These are phyloP conservation scores for Drosophila paracracens DNA, from an alignment of 2,888 invertebrate species.

Conservation along the genomic window DNA sequence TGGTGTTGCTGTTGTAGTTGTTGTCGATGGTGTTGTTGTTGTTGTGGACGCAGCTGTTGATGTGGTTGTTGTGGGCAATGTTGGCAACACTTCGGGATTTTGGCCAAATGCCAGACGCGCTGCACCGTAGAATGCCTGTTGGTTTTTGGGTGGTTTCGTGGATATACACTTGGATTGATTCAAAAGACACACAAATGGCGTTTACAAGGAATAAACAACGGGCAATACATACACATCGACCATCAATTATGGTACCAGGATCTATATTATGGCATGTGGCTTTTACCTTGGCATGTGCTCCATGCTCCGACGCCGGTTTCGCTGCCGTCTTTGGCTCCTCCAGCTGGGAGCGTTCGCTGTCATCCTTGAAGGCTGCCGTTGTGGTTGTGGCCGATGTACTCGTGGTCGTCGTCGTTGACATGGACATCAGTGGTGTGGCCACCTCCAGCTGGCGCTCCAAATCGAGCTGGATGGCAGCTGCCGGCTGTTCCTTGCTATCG, in stretches of 20 bases:
- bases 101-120: constrained; percentile 86
- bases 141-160: constrained; percentile 76
- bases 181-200: constrained; percentile 65
- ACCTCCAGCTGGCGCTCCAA: constrained; percentile 82
- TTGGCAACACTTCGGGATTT: constrained; percentile 86
- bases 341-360: constrained; percentile 64
- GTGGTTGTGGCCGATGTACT: constrained; percentile 69
- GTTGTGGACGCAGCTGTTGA: constrained; percentile 59
- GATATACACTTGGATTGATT: constrained; percentile 77
- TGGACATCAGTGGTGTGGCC: constrained; percentile 76
- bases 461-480: constrained; percentile 43
- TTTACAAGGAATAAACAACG: constrained; percentile 59
- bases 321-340: constrained; percentile 68
- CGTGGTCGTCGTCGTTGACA: constrained; percentile 67
- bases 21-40: constrained; percentile 65
- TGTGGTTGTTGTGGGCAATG: constrained; percentile 75
- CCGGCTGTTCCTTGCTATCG: constrained; percentile 25
- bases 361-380: constrained; percentile 71
- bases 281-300: constrained; percentile 68
- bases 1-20: constrained; percentile 57
- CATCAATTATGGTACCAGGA: constrained; percentile 29
- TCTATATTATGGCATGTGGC: constrained; percentile 4
- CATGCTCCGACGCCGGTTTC: constrained; percentile 57
- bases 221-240: constrained; percentile 36
- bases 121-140: constrained; percentile 88